Evolutionary conservation across 2,113 vertebrate species (phyloP).

Genomic region (Microcebus ravelobensis): DNA sequence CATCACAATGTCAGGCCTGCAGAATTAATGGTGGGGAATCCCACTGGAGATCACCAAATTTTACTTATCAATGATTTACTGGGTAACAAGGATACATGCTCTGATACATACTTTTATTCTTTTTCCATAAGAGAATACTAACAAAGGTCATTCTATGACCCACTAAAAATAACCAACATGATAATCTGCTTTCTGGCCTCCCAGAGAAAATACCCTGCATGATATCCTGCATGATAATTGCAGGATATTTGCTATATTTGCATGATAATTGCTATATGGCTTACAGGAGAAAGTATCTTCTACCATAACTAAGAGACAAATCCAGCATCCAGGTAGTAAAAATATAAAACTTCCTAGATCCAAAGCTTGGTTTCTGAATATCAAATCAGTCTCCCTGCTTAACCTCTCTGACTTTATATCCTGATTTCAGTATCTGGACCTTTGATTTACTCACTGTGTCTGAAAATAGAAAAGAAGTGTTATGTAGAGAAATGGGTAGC

Average conservation of each 20-base stretch:
- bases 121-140: not conserved
- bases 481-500: not conserved
- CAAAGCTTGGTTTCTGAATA: not conserved
- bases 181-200: not conserved
- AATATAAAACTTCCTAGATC: not conserved
- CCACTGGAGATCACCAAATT: conserved; percentile 77
- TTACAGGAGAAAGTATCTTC: conserved; percentile 22
- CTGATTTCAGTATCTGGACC: not conserved
- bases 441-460: not conserved
- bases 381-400: not conserved
- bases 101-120: not conserved
- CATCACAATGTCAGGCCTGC: not conserved
- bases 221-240: not conserved
- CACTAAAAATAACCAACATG: not conserved
- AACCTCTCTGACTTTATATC: not conserved
- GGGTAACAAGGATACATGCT: not conserved
- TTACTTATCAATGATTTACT: conserved; percentile 58
- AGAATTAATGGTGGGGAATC: conserved; percentile 71
- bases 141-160: not conserved
- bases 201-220: conserved; percentile 13
- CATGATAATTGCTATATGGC: not conserved
- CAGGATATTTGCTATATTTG: no score
- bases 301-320: not conserved
- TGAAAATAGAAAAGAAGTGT: not conserved
- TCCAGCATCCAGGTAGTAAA: not conserved